A percentile compares a stretch with the other conserved stretches of the same genome.
phyloP scores from a whole-genome alignment of 2,797 vertebrate species.

The Gastrophryne carolinensis region DNA sequence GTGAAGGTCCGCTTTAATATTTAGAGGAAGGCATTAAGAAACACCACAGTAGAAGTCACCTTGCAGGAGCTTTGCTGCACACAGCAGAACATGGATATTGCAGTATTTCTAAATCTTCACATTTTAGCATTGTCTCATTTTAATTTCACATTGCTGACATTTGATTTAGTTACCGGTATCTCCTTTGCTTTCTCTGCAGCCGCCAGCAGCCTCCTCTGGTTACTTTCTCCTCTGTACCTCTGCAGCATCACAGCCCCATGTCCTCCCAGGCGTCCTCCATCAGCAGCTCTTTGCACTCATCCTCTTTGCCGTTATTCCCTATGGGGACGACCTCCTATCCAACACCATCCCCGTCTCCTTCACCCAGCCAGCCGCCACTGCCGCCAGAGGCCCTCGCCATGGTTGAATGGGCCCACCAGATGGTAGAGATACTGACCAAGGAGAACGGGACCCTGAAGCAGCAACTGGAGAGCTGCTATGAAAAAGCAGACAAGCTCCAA shows the following conservation, averaged over 20 bases:
- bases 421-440: conserved; percentile 79
- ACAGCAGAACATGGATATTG: neutral
- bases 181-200: conserved; percentile 57
- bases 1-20: too few relatives aligned
- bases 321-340: conserved; percentile 55
- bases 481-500: conserved; percentile 78
- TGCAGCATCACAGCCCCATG: conserved; percentile 74
- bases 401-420: conserved; percentile 79
- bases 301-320: conserved; percentile 58
- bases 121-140: conserved; percentile 18
- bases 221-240: conserved; percentile 55
- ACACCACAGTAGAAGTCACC: neutral
- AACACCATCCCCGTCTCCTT: neutral
- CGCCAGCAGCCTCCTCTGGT: conserved; percentile 73
- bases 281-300: conserved; percentile 59
- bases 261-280: conserved; percentile 68
- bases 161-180: neutral
- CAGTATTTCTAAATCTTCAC: conserved; percentile 11
- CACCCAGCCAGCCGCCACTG: conserved; percentile 65
- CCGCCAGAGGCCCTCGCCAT: conserved; percentile 73
- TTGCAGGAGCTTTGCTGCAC: neutral
- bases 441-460: conserved; percentile 78
- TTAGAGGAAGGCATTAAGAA: too few relatives aligned
- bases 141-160: neutral
- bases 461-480: conserved; percentile 75